phyloP scores from a whole-genome alignment of 35 echinoderm and acorn worm species.

The Anneissia japonica region DNA sequence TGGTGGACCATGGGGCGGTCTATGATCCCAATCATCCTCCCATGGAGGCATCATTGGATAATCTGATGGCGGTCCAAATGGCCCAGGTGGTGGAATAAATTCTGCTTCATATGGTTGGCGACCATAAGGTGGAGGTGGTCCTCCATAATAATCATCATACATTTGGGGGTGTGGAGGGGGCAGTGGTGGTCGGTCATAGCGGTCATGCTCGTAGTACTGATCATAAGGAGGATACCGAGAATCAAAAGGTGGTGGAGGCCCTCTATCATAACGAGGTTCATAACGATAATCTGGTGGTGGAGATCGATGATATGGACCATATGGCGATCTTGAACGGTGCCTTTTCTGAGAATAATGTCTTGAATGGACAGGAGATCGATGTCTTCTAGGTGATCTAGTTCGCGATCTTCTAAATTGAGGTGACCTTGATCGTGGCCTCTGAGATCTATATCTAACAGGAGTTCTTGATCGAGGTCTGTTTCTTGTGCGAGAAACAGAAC shows the following conservation, averaged over 20 bases:
- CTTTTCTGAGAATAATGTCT: neutral
- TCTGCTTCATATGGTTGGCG: neutral
- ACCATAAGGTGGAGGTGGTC: neutral
- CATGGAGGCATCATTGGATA: neutral
- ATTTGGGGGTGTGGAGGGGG: neutral
- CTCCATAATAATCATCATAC: neutral
- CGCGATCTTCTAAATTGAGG: neutral
- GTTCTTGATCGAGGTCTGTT: neutral
- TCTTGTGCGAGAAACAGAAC: neutral
- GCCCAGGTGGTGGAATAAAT: neutral
- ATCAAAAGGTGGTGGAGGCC: neutral
- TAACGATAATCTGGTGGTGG: neutral
- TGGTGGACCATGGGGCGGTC: neutral
- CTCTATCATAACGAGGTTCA: neutral
- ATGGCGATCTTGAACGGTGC: neutral
- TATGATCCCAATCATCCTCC: neutral
- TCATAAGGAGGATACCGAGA: neutral
- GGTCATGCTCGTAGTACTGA: neutral
- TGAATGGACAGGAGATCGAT: neutral
- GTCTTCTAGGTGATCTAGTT: neutral
- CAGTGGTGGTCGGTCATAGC: neutral
- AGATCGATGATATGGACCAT: neutral
- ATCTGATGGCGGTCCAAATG: neutral
- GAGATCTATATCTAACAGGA: neutral
- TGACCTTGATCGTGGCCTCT: neutral